These are phyloP conservation scores for Agrochola circellaris DNA, from an alignment of 2,888 invertebrate genomes.

Conservation along the genomic window DNA sequence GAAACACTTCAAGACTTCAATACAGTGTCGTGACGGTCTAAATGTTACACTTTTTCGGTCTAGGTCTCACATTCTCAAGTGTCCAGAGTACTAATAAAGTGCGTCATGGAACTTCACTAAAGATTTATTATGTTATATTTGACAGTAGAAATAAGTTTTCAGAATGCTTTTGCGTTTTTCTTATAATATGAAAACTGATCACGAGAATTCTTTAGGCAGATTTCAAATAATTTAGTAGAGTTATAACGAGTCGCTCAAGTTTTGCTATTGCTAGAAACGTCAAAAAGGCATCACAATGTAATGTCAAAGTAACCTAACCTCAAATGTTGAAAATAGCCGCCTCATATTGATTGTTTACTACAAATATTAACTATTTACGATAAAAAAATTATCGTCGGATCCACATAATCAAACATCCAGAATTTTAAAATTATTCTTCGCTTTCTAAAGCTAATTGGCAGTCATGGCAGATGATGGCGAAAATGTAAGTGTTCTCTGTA, in stretches of 20 bases:
- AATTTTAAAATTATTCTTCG: neutral
- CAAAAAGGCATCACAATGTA: neutral
- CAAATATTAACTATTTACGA: neutral
- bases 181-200: neutral
- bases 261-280: neutral
- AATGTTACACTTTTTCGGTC: no score
- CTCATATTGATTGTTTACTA: slow-evolving; percentile 42
- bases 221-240: neutral
- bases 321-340: slow-evolving; percentile 24
- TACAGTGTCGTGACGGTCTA: neutral
- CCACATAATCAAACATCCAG: neutral
- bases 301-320: slow-evolving; percentile 48
- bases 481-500: slow-evolving; percentile 79
- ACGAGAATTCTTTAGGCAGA: neutral
- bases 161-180: neutral
- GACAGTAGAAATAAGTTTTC: neutral
- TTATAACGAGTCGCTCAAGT: no score
- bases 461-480: slow-evolving; percentile 86
- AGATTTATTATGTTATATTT: neutral
- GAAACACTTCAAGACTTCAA: neutral
- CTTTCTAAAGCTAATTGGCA: neutral
- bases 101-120: no score
- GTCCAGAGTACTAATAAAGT: no score
- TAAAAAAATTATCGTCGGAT: neutral
- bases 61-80: no score